Conservation (phyloP, 2,888 invertebrate species). For the Germaria angustata region DNA sequence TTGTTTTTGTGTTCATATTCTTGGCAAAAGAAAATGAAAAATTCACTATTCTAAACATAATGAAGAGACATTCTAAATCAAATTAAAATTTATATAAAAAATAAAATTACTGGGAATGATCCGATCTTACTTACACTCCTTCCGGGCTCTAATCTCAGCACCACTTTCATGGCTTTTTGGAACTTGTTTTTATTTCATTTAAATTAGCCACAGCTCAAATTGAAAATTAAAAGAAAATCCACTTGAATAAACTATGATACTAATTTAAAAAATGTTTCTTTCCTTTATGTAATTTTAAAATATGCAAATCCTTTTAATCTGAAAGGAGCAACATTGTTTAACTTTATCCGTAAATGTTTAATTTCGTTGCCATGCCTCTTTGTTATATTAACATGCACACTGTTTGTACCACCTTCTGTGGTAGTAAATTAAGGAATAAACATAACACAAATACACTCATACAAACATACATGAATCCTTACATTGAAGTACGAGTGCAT, state of each 20-base stretch:
- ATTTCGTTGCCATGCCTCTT: conserved; percentile 10
- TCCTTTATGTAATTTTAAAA: not conserved
- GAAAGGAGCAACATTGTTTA: not conserved
- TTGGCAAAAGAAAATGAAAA: no score
- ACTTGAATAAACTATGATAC: not conserved
- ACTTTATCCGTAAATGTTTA: conserved; percentile 5
- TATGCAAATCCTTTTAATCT: conserved; percentile 2
- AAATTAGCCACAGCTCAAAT: no score
- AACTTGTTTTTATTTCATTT: no score
- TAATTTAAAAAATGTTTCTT: not conserved
- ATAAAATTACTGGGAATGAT: no score
- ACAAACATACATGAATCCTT: not conserved
- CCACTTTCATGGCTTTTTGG: no score
- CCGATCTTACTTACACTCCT: no score
- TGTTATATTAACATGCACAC: not conserved
- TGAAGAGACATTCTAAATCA: no score
- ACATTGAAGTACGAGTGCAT: not conserved
- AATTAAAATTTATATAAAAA: no score
- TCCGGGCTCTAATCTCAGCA: no score
- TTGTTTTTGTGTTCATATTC: no score
- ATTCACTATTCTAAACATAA: no score
- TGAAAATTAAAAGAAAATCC: no score
- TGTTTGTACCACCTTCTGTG: conserved; percentile 3
- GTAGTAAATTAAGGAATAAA: conserved; percentile 14
- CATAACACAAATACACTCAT: not conserved